Conservation (phyloP, 2,888 invertebrate species). For the Brachyopa scutellaris region DNA sequence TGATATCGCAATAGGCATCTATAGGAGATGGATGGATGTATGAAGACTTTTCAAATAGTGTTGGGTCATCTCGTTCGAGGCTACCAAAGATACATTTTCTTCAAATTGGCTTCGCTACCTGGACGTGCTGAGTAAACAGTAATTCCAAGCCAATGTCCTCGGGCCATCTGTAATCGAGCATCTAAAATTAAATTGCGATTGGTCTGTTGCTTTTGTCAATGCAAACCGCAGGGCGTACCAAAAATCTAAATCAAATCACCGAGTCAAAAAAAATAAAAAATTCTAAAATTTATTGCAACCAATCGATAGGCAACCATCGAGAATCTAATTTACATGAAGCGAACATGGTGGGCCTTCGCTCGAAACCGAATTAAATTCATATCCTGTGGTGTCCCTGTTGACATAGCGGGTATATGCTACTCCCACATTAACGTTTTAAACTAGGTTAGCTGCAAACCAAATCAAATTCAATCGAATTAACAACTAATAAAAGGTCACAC, state of each 20-base stretch:
- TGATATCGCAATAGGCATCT: too few relatives aligned
- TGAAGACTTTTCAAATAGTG: too few relatives aligned
- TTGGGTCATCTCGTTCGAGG: too few relatives aligned
- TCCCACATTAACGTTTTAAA: slow-evolving; percentile 68
- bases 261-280: not conserved
- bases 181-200: not conserved
- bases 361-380: slow-evolving; percentile 61
- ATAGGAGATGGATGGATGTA: too few relatives aligned
- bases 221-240: not conserved
- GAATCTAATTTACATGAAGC: slow-evolving; percentile 54
- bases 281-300: slow-evolving; percentile 23
- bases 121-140: too few relatives aligned
- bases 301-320: not conserved
- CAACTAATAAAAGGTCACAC: slow-evolving; percentile 67
- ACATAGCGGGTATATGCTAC: slow-evolving; percentile 40
- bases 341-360: not conserved
- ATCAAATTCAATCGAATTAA: slow-evolving; percentile 70
- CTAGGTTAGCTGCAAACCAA: slow-evolving; percentile 60
- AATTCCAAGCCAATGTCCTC: too few relatives aligned
- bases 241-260: not conserved
- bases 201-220: not conserved
- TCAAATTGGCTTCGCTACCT: too few relatives aligned
- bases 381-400: slow-evolving; percentile 52
- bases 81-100: too few relatives aligned
- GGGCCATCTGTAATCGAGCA: slow-evolving; percentile 1